These are phyloP conservation scores for Eupelmus urozonus DNA, from an alignment of 2,888 invertebrate species.

Conservation along the genomic window DNA sequence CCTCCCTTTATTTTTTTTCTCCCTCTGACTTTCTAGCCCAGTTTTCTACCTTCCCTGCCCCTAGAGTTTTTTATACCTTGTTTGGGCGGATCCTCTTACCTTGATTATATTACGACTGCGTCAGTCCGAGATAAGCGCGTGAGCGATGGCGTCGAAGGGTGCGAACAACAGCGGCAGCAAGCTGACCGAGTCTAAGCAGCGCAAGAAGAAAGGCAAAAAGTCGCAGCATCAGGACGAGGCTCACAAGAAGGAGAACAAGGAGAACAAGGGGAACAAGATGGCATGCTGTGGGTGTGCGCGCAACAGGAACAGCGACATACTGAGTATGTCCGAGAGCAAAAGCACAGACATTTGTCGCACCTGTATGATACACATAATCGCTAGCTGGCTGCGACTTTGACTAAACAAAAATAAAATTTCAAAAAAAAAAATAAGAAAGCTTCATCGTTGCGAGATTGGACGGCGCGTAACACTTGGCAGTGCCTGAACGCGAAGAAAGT, in stretches of 20 bases:
- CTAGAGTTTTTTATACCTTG: neutral
- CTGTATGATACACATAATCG: no score
- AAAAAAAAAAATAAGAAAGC: neutral
- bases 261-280: slow-evolving; percentile 69
- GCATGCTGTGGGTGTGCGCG: slow-evolving; percentile 74
- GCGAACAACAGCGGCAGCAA: neutral
- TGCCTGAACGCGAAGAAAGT: slow-evolving; percentile 35
- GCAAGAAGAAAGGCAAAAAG: slow-evolving; percentile 34
- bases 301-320: slow-evolving; percentile 76
- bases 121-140: neutral
- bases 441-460: neutral
- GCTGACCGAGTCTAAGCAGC: slow-evolving; percentile 35
- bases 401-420: neutral
- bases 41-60: neutral
- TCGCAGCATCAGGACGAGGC: slow-evolving; percentile 45
- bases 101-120: no score
- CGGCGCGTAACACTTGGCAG: slow-evolving; percentile 38
- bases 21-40: neutral
- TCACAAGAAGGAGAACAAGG: slow-evolving; percentile 49
- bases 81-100: neutral
- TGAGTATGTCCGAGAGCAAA: slow-evolving; percentile 65
- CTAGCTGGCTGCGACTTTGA: neutral
- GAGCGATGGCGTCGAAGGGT: neutral
- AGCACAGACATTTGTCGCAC: no score
- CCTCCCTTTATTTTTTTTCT: neutral